A percentile compares a stretch with the other conserved stretches of the same genome.
phyloP scores from a whole-genome alignment of 2,888 invertebrate genomes.

The Lathronympha strigana region DNA sequence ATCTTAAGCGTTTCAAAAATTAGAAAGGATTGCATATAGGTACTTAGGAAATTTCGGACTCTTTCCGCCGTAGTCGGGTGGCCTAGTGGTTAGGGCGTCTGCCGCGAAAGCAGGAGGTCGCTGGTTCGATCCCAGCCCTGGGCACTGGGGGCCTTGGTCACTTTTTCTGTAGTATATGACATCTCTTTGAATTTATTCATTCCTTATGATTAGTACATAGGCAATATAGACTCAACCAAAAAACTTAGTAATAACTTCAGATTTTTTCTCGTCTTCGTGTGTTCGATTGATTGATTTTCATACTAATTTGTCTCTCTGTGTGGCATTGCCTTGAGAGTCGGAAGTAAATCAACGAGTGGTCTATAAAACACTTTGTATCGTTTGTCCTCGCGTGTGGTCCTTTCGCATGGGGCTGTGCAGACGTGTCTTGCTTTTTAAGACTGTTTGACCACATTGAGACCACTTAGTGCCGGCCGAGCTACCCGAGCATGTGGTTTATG shows the following conservation, averaged over 20 bases:
- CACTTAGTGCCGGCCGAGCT: conserved; percentile 23
- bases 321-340: conserved; percentile 2
- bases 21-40: no score
- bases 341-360: conserved; percentile 13
- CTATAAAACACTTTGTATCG: conserved; percentile 11
- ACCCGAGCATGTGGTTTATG: conserved; percentile 13
- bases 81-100: no score
- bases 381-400: conserved; percentile 27
- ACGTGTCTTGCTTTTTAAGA: conserved; percentile 25
- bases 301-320: background rate
- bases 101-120: no score
- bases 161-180: no score
- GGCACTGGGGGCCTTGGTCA: no score
- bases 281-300: background rate
- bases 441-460: conserved; percentile 28
- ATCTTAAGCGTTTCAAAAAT: no score
- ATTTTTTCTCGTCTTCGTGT: background rate
- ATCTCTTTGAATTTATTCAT: no score
- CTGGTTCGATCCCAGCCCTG: no score
- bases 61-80: no score
- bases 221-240: no score
- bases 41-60: no score
- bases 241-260: background rate
- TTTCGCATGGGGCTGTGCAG: conserved; percentile 5
- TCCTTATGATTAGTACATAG: no score